Evolutionary conservation across 1,140 invertebrate species (phyloP), one percentile per base, ranked within the genome.

Genomic region (Anastrepha ludens): DNA sequence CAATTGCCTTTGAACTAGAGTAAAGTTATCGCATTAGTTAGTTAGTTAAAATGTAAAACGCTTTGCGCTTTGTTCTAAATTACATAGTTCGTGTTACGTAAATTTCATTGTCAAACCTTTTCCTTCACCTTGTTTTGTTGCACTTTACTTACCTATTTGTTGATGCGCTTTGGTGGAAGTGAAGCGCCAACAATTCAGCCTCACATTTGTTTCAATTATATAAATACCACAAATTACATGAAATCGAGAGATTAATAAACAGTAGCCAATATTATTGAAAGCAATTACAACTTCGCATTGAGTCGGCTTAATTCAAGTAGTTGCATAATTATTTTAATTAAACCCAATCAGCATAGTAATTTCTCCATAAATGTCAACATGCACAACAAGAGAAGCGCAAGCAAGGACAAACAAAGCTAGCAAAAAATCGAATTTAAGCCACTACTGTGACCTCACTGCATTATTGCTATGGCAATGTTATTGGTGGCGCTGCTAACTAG

Each of bases 261-360:
- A 67, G 64, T 74, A 44, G 41, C 67, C 67, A 17, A 74, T 74
- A 74, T 47, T 15, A 74, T 47, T 74, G 67, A 74, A 74, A 41
- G 41, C 41, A 47, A 74, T 74, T 74, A 74, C 41, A 74, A 74
- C 5, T 44, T 74, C 39, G 67, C 47, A 74, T 44, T 74, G 39
- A 74, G 44, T 74, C 39, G 41, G 67, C 67, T 74, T 74, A 74
- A 44, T 74, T 74, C 67, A 74, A 74, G 67, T 39, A 74, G 67
- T 74, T 74, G 67, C 41, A 47, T 74, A 47, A 74, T 74, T 44
- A 74, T 74, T 74, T 74, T 74, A 74, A 74, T 74, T 74, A 41
- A 17, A 74, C 17, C 15, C 67, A 74, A 74, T 74, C 67, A 47
- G 41, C 5, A 17, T 8, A 39, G 67, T 74, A 74, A 74, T 74